These are phyloP conservation scores for Rhopilema esculentum DNA, from an alignment of 30 jellyfish, hydroid and myxozoan genomes.

Conservation along the genomic window DNA sequence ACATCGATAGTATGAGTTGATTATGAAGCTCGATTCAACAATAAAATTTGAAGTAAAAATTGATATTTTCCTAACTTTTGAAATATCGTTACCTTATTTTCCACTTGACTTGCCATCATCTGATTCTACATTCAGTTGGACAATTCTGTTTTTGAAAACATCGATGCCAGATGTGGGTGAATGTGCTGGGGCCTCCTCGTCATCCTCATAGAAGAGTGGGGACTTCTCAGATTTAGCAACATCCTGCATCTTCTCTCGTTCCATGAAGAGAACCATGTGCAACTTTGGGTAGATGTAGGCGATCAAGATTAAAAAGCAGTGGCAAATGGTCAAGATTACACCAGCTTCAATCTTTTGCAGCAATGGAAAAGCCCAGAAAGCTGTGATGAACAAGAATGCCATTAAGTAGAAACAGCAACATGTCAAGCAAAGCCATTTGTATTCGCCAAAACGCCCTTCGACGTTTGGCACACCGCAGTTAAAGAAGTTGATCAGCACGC, in stretches of 20 bases:
- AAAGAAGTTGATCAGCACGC: conserved; percentile 79
- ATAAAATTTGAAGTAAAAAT: too few species aligned
- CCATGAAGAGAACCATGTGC: conserved; percentile 76
- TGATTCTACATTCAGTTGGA: conserved; percentile 32
- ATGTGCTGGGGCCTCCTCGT: conserved; percentile 48
- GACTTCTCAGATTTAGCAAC: conserved; percentile 41
- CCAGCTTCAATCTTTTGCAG: conserved; percentile 67
- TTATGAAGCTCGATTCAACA: too few species aligned
- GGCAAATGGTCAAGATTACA: conserved; percentile 71
- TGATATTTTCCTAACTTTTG: too few species aligned
- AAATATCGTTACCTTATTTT: too few species aligned
- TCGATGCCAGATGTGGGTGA: conserved; percentile 60
- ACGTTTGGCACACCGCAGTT: conserved; percentile 90
- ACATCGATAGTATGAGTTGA: background rate
- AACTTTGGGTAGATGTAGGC: conserved; percentile 83
- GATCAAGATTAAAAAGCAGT: conserved; percentile 51
- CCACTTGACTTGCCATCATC: conserved; percentile 27
- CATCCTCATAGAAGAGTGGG: conserved; percentile 41
- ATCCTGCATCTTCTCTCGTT: conserved; percentile 49
- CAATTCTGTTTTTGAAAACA: conserved; percentile 45
- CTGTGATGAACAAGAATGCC: conserved; percentile 66
- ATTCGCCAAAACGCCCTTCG: conserved; percentile 84
- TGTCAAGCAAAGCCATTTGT: conserved; percentile 78
- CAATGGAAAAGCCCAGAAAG: conserved; percentile 67
- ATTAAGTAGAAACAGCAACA: conserved; percentile 64